Percentiles rank a stretch among this genome's conserved stretches.
phyloP scores from a whole-genome alignment of 2,888 invertebrate genomes.

The Agrochola macilenta region DNA sequence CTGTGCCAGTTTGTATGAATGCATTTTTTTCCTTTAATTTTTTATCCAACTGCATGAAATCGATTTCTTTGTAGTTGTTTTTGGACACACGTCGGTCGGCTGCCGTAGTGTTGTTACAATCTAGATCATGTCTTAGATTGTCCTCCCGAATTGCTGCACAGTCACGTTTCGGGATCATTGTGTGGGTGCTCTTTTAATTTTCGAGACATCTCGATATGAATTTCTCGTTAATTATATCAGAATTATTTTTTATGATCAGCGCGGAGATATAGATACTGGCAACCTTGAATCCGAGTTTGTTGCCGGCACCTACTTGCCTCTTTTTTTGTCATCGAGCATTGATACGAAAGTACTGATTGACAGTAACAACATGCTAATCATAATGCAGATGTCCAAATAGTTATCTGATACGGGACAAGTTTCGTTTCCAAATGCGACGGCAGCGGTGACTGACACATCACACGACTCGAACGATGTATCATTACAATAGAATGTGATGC shows the following conservation, averaged over 20 bases:
- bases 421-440: constrained; percentile 81
- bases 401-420: constrained; percentile 84
- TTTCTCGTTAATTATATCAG: constrained; percentile 86
- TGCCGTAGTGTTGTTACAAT: constrained; percentile 86
- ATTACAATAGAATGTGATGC: constrained; percentile 80
- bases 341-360: constrained; percentile 82
- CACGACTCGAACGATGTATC: constrained; percentile 72
- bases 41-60: constrained; percentile 82
- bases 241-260: constrained; percentile 77
- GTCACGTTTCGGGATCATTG: constrained; percentile 86
- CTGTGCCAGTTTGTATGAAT: constrained; percentile 77
- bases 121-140: constrained; percentile 89
- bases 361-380: constrained; percentile 82
- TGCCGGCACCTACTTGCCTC: constrained; percentile 74
- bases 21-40: constrained; percentile 82
- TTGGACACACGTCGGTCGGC: constrained; percentile 82
- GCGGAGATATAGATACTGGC: constrained; percentile 66
- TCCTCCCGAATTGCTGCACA: constrained; percentile 83
- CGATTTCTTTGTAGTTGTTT: constrained; percentile 87
- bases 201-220: constrained; percentile 81
- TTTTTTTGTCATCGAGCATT: constrained; percentile 73
- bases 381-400: constrained; percentile 83
- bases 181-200: constrained; percentile 84
- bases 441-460: constrained; percentile 81
- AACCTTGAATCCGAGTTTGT: constrained; percentile 77